Evolutionary conservation across 1,140 invertebrate species (phyloP).

Genomic region (Drosophila lacteicornis): DNA sequence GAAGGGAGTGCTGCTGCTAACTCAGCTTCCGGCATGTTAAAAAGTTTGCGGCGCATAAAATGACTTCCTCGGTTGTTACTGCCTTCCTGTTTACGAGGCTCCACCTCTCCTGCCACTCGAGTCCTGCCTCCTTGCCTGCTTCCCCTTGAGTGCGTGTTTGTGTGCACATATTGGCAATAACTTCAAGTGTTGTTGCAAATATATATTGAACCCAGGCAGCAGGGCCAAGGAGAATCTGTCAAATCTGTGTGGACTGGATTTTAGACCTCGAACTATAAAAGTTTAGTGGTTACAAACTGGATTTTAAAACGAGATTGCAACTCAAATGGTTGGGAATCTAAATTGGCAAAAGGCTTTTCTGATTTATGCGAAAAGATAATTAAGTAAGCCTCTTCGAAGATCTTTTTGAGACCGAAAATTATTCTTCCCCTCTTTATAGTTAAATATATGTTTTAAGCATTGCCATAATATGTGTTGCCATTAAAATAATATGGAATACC

Average conservation of each 20-base stretch:
- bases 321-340: background rate
- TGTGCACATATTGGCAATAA: conserved; percentile 78
- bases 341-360: background rate
- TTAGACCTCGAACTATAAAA: conserved; percentile 30
- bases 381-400: too few species aligned
- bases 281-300: conserved; percentile 20
- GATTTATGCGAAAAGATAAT: background rate
- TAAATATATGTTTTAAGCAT: background rate
- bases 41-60: conserved; percentile 84
- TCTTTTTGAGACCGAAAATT: background rate
- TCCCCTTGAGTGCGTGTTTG: conserved; percentile 32
- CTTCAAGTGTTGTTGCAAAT: conserved; percentile 80
- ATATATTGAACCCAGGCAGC: conserved; percentile 47
- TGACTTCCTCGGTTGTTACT: conserved; percentile 80
- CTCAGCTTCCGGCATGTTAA: conserved; percentile 83
- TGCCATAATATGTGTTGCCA: background rate
- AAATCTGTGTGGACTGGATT: conserved; percentile 37
- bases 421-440: background rate
- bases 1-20: conserved; percentile 50
- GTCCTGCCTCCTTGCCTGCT: background rate
- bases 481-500: background rate
- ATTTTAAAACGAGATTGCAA: conserved; percentile 5
- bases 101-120: conserved; percentile 5
- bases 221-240: conserved; percentile 11
- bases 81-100: conserved; percentile 78